Evolutionary conservation across 2,113 vertebrate species (phyloP).

Genomic region (Pelmatolapia mariae): DNA sequence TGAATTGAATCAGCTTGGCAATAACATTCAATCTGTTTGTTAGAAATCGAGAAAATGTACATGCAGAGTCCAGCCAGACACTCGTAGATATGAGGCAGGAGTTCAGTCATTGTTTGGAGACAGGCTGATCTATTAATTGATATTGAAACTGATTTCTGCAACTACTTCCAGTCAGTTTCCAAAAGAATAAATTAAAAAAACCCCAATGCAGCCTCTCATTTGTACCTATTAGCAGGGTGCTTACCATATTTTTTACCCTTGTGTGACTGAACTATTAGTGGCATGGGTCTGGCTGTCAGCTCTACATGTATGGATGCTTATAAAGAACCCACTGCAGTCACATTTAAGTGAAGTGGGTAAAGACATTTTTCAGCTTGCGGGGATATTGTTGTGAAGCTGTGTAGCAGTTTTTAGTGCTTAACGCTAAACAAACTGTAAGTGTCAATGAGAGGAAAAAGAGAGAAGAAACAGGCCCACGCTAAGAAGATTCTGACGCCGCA

Average conservation of each 20-base stretch:
- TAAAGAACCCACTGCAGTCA: background rate
- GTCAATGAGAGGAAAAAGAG: background rate
- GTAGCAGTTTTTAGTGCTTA: background rate
- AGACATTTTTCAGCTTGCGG: background rate
- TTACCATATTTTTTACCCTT: rapidly evolving
- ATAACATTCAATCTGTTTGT: background rate
- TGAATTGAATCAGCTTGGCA: background rate
- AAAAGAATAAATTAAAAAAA: background rate
- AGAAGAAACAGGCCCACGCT: background rate
- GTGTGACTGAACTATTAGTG: background rate
- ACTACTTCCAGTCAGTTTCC: background rate
- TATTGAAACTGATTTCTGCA: too few relatives aligned
- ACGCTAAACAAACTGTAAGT: background rate
- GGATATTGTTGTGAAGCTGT: background rate
- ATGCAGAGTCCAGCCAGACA: background rate
- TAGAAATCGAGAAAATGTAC: rapidly evolving
- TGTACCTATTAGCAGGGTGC: background rate
- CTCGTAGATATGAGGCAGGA: rapidly evolving
- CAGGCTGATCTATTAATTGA: too few relatives aligned
- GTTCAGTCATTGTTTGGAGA: background rate
- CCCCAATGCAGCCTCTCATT: background rate
- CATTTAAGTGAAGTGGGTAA: background rate
- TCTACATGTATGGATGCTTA: background rate
- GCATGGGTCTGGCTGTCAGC: background rate
- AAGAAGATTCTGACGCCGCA: background rate